phyloP scores from a whole-genome alignment of 2,797 vertebrate genomes.

The Myioborus melanocephalus region DNA sequence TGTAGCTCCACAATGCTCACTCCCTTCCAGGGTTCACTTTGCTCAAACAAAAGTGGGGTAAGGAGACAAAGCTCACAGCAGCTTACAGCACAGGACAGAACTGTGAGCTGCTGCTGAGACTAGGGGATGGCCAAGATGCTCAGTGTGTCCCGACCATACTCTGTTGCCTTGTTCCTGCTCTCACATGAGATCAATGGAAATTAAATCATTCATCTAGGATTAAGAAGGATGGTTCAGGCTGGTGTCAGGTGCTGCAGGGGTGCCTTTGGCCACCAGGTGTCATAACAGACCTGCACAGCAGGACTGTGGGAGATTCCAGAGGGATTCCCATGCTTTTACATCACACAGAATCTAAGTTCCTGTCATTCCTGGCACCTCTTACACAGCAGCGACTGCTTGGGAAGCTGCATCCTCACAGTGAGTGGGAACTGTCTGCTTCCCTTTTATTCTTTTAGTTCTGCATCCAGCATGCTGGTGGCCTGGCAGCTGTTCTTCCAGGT shows the following conservation, averaged over 20 bases:
- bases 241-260: neutral
- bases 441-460: neutral
- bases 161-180: neutral
- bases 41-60: neutral
- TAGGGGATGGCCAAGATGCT: neutral
- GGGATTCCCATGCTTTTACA: neutral
- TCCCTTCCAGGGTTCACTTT: neutral
- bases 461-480: neutral
- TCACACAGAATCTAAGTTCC: neutral
- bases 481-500: neutral
- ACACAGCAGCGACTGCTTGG: neutral
- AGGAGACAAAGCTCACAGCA: neutral
- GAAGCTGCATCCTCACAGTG: neutral
- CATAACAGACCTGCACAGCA: neutral
- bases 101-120: neutral
- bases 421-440: neutral
- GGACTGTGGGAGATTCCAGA: neutral
- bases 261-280: slow-evolving; percentile 45
- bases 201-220: neutral
- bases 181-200: neutral
- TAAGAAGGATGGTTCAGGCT: neutral
- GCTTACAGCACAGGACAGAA: neutral
- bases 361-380: neutral
- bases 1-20: neutral
- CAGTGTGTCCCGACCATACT: neutral